A percentile compares a stretch with the other conserved stretches of the same genome.
These are phyloP conservation scores for Iguana delicatissima DNA, from an alignment of 2,797 vertebrate species.

Conservation along the genomic window DNA sequence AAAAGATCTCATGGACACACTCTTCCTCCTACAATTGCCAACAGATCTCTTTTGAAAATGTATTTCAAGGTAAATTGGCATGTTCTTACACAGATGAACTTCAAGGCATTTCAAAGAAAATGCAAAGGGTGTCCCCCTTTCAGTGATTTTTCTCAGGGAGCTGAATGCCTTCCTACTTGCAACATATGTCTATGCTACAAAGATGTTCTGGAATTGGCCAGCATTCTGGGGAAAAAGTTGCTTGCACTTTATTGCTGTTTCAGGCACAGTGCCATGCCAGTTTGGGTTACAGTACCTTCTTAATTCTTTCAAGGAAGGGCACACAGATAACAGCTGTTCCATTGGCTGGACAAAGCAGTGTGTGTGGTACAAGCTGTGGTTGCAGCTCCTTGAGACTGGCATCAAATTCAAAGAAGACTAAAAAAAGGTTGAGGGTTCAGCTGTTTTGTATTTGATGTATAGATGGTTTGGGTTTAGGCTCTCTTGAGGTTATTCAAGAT, in stretches of 20 bases:
- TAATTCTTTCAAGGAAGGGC: conserved; percentile 33
- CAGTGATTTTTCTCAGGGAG: background rate
- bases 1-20: too few relatives aligned
- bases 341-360: conserved; percentile 16
- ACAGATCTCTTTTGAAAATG: background rate
- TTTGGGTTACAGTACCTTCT: conserved; percentile 19
- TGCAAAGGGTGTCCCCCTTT: background rate
- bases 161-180: background rate
- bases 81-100: background rate
- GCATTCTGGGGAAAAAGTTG: conserved; percentile 7
- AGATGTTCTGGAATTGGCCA: background rate
- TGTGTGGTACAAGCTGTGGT: conserved; percentile 5
- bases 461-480: conserved; percentile 9
- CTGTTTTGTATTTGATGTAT: conserved; percentile 28
- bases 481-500: conserved; percentile 29
- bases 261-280: background rate
- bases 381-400: conserved; percentile 9
- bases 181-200: background rate
- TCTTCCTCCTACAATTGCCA: background rate
- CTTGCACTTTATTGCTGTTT: background rate
- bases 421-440: background rate
- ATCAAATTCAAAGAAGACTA: background rate
- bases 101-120: background rate
- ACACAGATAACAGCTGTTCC: conserved; percentile 16
- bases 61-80: background rate